Evolutionary conservation across 2,888 invertebrate genomes (phyloP).

Genomic region (Sepiola atlantica): DNA sequence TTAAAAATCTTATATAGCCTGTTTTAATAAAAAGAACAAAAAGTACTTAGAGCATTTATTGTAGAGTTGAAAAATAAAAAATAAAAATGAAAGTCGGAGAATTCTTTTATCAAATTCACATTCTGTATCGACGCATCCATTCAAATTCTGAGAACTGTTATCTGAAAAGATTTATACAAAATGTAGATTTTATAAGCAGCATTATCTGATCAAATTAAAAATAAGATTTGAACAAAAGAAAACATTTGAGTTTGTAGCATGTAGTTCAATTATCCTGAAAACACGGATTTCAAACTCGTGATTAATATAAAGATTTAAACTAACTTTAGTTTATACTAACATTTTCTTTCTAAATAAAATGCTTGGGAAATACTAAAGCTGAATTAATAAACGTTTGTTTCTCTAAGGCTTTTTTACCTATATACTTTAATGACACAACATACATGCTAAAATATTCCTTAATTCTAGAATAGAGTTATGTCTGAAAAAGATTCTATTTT

Average conservation of each 20-base stretch:
- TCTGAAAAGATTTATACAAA: conserved; percentile 32
- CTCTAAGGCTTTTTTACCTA: too few relatives aligned
- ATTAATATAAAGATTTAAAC: not conserved
- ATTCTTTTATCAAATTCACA: conserved; percentile 32
- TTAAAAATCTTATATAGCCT: not conserved
- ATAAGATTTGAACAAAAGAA: not conserved
- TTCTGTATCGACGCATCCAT: conserved; percentile 15
- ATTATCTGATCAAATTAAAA: not conserved
- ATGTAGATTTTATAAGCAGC: conserved; percentile 32
- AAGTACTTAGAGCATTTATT: conserved; percentile 21
- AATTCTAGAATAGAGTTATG: too few relatives aligned
- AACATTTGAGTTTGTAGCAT: not conserved
- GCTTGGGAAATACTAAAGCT: too few relatives aligned
- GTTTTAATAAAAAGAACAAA: conserved; percentile 4
- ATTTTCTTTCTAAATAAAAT: not conserved
- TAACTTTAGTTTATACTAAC: not conserved
- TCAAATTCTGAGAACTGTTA: conserved; percentile 32
- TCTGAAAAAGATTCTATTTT: too few relatives aligned
- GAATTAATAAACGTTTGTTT: too few relatives aligned
- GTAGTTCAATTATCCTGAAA: not conserved
- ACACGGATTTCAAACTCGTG: not conserved
- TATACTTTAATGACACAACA: too few relatives aligned
- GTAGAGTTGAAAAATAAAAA: not conserved
- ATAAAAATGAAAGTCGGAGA: not conserved
- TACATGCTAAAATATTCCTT: too few relatives aligned